Percentiles rank a stretch among this genome's conserved stretches.
Conservation (phyloP, 1,140 invertebrate species). For the Orius insidiosus region DNA sequence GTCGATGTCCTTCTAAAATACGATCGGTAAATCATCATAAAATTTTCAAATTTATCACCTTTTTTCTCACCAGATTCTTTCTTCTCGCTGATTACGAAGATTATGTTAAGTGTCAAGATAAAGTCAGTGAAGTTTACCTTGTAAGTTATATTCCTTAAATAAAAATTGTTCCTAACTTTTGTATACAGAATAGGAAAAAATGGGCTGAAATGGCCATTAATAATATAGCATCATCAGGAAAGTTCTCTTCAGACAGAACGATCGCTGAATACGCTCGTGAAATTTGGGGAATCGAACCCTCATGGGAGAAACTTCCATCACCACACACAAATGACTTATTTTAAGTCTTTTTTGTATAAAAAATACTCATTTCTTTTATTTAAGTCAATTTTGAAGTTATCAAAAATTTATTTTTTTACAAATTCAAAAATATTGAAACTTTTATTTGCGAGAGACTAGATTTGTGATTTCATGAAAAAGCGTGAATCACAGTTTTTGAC, state of each 20-base stretch:
- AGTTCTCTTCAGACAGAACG: constrained; percentile 95
- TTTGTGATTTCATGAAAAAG: too few species aligned
- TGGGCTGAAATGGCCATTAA: constrained; percentile 91
- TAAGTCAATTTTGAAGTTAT: neutral
- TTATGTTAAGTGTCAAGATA: constrained; percentile 86
- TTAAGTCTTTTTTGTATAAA: constrained; percentile 13
- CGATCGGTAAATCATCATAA: constrained; percentile 42
- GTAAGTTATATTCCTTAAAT: constrained; percentile 30
- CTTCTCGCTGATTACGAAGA: constrained; percentile 88
- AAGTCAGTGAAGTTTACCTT: constrained; percentile 67
- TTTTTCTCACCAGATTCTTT: constrained; percentile 52
- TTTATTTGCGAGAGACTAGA: too few species aligned
- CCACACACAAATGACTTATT: constrained; percentile 40
- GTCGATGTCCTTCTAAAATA: constrained; percentile 83
- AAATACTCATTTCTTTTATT: neutral
- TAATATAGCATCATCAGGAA: constrained; percentile 94
- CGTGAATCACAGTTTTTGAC: neutral
- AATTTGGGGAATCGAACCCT: constrained; percentile 89
- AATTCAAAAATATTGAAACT: too few species aligned
- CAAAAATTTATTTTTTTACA: too few species aligned
- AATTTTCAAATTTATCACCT: neutral
- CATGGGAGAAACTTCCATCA: constrained; percentile 75
- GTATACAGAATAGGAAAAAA: constrained; percentile 57
- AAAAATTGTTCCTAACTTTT: constrained; percentile 1
- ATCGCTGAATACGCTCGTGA: constrained; percentile 90